Evolutionary conservation across 2,113 vertebrate genomes (phyloP).

Genomic region (Nansenia antarctica): DNA sequence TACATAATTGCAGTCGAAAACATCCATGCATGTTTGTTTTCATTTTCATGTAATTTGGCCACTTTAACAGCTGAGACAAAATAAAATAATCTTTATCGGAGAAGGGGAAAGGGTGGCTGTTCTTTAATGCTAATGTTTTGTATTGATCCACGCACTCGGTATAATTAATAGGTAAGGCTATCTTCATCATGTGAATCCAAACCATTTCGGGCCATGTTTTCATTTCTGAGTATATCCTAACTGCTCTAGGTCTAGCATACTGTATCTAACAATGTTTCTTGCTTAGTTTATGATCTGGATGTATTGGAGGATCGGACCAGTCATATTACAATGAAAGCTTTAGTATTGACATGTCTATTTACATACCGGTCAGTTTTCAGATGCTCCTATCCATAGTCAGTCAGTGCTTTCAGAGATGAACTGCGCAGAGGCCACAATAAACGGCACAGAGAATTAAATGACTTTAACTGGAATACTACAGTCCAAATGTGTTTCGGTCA

Average conservation of each 20-base stretch:
- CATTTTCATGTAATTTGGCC: conserved; percentile 25
- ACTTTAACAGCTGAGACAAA: conserved; percentile 40
- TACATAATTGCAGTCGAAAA: conserved; percentile 12
- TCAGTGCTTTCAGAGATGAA: neutral
- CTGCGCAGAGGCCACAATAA: no score
- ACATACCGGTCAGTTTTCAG: neutral
- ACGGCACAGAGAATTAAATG: neutral
- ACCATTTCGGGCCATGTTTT: conserved; percentile 7
- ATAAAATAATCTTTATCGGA: conserved; percentile 24
- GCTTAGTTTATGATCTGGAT: neutral
- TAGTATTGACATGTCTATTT: neutral
- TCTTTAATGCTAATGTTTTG: conserved; percentile 47
- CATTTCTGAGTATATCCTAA: neutral
- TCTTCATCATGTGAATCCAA: conserved; percentile 26
- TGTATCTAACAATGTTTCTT: neutral
- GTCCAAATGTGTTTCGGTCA: neutral
- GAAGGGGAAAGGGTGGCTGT: conserved; percentile 9
- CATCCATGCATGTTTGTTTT: conserved; percentile 14
- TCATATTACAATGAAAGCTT: neutral
- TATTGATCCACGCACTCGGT: conserved; percentile 43
- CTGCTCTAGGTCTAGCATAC: neutral
- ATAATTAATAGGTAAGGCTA: conserved; percentile 38
- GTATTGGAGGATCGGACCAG: neutral
- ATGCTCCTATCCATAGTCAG: neutral
- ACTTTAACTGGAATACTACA: neutral